These are phyloP conservation scores for Spatulosminthurus flaviceps DNA, from an alignment of 2,888 invertebrate species.

Conservation along the genomic window DNA sequence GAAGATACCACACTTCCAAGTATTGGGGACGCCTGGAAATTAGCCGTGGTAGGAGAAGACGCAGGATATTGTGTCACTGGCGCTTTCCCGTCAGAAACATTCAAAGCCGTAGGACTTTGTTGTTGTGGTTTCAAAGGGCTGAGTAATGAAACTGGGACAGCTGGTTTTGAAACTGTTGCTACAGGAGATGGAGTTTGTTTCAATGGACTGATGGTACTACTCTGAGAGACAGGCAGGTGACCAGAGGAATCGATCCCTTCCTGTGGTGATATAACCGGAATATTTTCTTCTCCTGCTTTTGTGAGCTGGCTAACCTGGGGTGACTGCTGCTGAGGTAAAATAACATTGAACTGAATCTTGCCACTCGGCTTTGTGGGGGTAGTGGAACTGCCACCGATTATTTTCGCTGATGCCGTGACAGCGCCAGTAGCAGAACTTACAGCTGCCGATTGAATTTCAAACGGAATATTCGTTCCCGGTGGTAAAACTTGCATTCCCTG, in stretches of 20 bases:
- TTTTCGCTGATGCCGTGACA: neutral
- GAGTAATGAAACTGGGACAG: too few relatives aligned
- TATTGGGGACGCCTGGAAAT: too few relatives aligned
- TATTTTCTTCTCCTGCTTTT: constrained; percentile 10
- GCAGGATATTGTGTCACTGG: too few relatives aligned
- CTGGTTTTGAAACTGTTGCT: too few relatives aligned
- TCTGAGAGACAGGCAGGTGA: too few relatives aligned
- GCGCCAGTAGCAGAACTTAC: neutral
- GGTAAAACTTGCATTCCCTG: constrained; percentile 45
- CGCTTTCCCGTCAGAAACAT: too few relatives aligned
- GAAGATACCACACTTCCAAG: too few relatives aligned
- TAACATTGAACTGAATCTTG: constrained; percentile 11
- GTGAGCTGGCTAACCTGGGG: neutral
- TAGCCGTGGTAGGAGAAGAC: too few relatives aligned
- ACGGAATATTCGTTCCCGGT: constrained; percentile 36
- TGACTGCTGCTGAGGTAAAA: constrained; percentile 15
- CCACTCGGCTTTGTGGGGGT: neutral
- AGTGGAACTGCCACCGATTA: neutral
- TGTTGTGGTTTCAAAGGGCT: too few relatives aligned
- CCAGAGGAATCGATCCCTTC: neutral
- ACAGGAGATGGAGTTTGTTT: too few relatives aligned
- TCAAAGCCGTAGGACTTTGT: too few relatives aligned
- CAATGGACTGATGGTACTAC: too few relatives aligned
- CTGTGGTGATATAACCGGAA: neutral
- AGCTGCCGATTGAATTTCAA: constrained; percentile 37